Evolutionary conservation across 2,797 vertebrate species (phyloP), one percentile per base, ranked within the genome.

Genomic region (Paedocypris micromegethes): DNA sequence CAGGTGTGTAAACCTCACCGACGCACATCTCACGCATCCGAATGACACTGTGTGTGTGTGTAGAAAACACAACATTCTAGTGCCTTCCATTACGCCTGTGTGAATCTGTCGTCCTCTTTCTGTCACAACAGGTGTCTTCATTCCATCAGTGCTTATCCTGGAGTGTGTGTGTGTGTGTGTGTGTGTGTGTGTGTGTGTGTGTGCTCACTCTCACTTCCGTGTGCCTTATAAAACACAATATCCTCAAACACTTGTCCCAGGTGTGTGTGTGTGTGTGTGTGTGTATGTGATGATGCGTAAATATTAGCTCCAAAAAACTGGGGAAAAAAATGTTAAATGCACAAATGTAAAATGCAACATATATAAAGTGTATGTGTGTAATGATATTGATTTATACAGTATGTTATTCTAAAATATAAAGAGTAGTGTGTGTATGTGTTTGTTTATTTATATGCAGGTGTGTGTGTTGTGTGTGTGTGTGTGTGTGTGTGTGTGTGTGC

Each of bases 121-220:
- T 61, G 58, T 46, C 59, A 45, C 53, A 49, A 38, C 54, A 42
- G 54, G 45, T 67, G 71, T 72, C 66, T 59, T 49, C 73, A 81
- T 78, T 66, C 70, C 73, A 81, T 56, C 50, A 61, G 67, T 82
- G 83, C 82, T 83, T 83, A 79, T 85, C 69, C 71, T 68, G 58
- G 48, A 66, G 9, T 58, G 70, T 74, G 58, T 59, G 68, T 70
- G 64, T 64, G 54, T 63, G 51, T 43, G 38, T 51, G 60, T 58
- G 48, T 68, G 9, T 58, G 70, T 74, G 58, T 59, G 68, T 70
- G 64, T 64, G 54, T 63, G 51, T 43, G 38, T 51, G 60, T 53
- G 54, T 69, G 52, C 49, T 72, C 46, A 68, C 57, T 70, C n/a
- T 66, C 74, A 68, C 75, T 68, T 66, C 55, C 76, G 72, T 60